Evolutionary conservation across 2,113 vertebrate species (phyloP).

Genomic region (Nematolebias whitei): DNA sequence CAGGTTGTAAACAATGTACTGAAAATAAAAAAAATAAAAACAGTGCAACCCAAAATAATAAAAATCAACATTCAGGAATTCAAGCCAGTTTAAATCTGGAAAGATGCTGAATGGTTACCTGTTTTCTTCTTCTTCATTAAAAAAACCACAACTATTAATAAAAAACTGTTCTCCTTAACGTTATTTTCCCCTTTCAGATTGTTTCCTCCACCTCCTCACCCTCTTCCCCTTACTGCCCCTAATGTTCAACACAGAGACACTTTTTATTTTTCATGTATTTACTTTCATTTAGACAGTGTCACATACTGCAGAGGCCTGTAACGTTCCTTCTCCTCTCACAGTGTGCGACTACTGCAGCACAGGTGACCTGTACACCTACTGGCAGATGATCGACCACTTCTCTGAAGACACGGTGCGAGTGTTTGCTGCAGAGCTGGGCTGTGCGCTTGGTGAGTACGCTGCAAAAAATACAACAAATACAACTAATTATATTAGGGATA

Average conservation of each 20-base stretch:
- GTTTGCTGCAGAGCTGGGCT: conserved; percentile 91
- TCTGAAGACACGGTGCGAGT: conserved; percentile 85
- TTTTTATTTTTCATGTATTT: too few relatives aligned
- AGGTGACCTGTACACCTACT: conserved; percentile 90
- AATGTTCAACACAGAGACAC: background rate
- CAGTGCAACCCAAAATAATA: too few relatives aligned
- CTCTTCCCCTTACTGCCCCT: conserved; percentile 17
- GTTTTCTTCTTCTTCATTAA: too few relatives aligned
- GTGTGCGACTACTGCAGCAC: conserved; percentile 95
- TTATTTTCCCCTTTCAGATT: conserved; percentile 14
- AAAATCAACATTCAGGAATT: too few relatives aligned
- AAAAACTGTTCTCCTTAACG: conserved; percentile 10
- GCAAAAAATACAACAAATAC: background rate
- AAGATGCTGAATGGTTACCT: background rate
- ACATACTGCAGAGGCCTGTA: too few relatives aligned
- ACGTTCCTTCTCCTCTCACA: conserved; percentile 58
- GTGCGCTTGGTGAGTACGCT: conserved; percentile 87
- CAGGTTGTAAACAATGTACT: too few relatives aligned
- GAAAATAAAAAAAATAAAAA: too few relatives aligned
- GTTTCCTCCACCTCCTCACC: conserved; percentile 20
- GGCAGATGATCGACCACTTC: conserved; percentile 86
- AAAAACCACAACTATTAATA: too few relatives aligned
- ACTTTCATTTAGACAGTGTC: too few relatives aligned
- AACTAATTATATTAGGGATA: background rate
- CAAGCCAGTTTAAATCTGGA: too few relatives aligned